These are phyloP conservation scores for Himalopsyche anomala DNA, from an alignment of 2,888 invertebrate genomes.

Conservation along the genomic window DNA sequence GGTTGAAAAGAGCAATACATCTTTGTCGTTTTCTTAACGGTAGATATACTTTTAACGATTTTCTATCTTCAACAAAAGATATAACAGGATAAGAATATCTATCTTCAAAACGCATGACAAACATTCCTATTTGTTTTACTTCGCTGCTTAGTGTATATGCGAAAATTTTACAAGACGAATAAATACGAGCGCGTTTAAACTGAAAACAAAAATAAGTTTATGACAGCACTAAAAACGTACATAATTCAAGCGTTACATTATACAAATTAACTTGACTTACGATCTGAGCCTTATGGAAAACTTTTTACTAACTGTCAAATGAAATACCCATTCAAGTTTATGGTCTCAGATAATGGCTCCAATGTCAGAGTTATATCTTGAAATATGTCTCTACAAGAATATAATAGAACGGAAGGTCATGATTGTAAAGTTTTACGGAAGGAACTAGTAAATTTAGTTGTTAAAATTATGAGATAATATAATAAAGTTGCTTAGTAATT, in stretches of 20 bases:
- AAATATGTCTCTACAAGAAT: conserved; percentile 1
- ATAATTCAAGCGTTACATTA: conserved; percentile 30
- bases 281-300: conserved; percentile 26
- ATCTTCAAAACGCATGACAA: too few species aligned
- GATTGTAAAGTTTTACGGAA: neutral
- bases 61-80: too few species aligned
- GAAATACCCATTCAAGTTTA: conserved; percentile 34
- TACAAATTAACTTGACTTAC: conserved; percentile 34
- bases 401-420: neutral
- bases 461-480: too few species aligned
- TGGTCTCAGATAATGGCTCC: conserved; percentile 27
- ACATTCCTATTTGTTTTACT: neutral
- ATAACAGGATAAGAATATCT: too few species aligned
- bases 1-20: too few species aligned
- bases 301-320: conserved; percentile 34
- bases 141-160: neutral
- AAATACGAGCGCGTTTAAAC: conserved; percentile 1
- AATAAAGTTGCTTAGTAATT: too few species aligned
- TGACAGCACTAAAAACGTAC: conserved; percentile 26
- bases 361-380: conserved; percentile 31
- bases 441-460: too few species aligned
- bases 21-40: too few species aligned
- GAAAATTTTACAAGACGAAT: conserved; percentile 31
- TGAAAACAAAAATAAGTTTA: conserved; percentile 34
- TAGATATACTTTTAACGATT: too few species aligned